A percentile compares a stretch with the other conserved stretches of the same genome.
These are phyloP conservation scores for Zosterops japonicus DNA, from an alignment of 2,113 vertebrate species.

Conservation along the genomic window DNA sequence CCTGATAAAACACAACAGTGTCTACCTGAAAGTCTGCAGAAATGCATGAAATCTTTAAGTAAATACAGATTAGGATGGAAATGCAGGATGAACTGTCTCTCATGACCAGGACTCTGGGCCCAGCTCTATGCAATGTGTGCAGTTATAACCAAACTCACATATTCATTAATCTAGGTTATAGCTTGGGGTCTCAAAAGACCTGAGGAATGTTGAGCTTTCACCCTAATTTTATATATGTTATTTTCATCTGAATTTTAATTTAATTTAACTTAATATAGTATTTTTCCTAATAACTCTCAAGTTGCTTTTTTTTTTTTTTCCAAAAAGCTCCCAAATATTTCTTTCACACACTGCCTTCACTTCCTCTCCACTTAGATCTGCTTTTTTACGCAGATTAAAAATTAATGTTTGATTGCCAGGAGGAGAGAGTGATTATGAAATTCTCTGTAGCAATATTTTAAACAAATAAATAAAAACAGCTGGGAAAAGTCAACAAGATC, in stretches of 20 bases:
- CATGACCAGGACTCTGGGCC: neutral
- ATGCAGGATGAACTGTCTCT: neutral
- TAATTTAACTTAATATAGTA: neutral
- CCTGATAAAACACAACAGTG: neutral
- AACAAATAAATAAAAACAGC: constrained; percentile 37
- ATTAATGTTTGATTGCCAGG: neutral
- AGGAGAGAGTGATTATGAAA: neutral
- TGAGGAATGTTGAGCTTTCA: neutral
- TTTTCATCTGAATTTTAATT: neutral
- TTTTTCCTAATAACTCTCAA: neutral
- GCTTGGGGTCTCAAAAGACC: neutral
- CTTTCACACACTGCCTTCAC: neutral
- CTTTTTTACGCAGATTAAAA: neutral
- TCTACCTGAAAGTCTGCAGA: neutral
- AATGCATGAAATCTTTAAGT: neutral
- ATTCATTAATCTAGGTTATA: neutral
- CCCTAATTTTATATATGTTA: neutral
- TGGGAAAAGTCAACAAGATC: neutral
- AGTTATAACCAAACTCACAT: neutral
- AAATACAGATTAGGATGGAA: neutral
- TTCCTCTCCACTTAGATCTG: neutral
- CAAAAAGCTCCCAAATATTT: neutral
- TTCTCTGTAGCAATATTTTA: neutral
- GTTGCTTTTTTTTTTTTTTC: neutral
- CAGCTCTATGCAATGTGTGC: neutral